Percentiles rank a stretch among this genome's conserved stretches.
These are phyloP conservation scores for Archivesica marissinica DNA, from an alignment of 1,140 invertebrate genomes.

Conservation along the genomic window DNA sequence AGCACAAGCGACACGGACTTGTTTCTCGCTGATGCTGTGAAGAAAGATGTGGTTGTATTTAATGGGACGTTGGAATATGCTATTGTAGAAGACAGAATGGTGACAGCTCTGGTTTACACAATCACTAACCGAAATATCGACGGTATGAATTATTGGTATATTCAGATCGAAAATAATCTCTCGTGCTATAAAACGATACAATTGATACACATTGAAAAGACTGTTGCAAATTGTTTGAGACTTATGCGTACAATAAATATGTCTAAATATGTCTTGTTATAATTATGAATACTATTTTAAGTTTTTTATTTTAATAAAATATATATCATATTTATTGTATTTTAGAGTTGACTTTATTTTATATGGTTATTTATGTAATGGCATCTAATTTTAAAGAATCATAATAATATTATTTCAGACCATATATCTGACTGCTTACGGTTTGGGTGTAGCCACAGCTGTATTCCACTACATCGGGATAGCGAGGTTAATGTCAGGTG, in stretches of 20 bases:
- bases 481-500: constrained; percentile 62
- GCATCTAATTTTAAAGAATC: too few species aligned
- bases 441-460: constrained; percentile 67
- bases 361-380: too few species aligned
- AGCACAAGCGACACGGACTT: background rate
- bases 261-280: too few species aligned
- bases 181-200: too few species aligned
- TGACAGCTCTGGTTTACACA: background rate
- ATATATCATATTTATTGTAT: too few species aligned
- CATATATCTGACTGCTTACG: constrained; percentile 56
- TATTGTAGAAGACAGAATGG: background rate
- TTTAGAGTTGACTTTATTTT: too few species aligned
- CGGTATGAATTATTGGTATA: constrained; percentile 11
- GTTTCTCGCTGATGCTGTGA: background rate
- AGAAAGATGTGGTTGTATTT: background rate
- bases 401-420: constrained; percentile 42
- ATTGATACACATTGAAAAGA: too few species aligned
- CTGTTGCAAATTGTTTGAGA: too few species aligned
- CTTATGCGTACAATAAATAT: too few species aligned
- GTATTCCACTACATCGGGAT: constrained; percentile 65
- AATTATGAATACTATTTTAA: too few species aligned
- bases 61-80: background rate
- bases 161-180: too few species aligned
- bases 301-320: too few species aligned
- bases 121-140: background rate